phyloP scores from a whole-genome alignment of 2,797 vertebrate genomes.

The Sebastes melanostomus region DNA sequence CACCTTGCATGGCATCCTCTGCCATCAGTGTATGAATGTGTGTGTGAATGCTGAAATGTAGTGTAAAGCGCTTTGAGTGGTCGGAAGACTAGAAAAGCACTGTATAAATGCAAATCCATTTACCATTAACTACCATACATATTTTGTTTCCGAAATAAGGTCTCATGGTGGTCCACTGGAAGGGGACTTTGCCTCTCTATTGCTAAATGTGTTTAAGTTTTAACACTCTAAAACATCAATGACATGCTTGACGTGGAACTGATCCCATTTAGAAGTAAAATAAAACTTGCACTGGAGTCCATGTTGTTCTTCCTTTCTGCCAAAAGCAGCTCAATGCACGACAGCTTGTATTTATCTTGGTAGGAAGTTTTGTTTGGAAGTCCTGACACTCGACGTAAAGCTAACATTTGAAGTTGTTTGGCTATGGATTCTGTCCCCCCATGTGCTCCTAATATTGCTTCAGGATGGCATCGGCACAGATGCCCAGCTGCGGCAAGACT shows the following conservation, averaged over 20 bases:
- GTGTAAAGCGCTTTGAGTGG: no score
- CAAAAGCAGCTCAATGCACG: constrained; percentile 7
- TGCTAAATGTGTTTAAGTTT: not conserved
- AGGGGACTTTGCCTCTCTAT: not conserved
- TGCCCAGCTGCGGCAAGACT: not conserved
- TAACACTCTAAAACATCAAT: not conserved
- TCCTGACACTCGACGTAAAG: constrained; percentile 13
- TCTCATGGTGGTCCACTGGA: not conserved
- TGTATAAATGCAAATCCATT: no score
- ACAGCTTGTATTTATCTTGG: constrained; percentile 38
- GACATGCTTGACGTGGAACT: not conserved
- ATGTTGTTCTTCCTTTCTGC: not conserved
- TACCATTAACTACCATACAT: no score
- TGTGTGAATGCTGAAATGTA: no score
- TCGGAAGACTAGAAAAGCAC: no score
- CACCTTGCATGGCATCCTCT: no score
- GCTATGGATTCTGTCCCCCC: not conserved
- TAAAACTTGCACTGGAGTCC: not conserved
- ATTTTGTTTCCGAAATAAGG: no score
- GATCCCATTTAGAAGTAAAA: not conserved
- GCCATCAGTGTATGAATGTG: no score
- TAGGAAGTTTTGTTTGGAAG: not conserved
- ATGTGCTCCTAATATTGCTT: not conserved
- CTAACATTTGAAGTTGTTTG: constrained; percentile 12
- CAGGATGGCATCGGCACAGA: constrained; percentile 10